Evolutionary conservation across 2,888 invertebrate genomes (phyloP).

Genomic region (Aplocera efformata): DNA sequence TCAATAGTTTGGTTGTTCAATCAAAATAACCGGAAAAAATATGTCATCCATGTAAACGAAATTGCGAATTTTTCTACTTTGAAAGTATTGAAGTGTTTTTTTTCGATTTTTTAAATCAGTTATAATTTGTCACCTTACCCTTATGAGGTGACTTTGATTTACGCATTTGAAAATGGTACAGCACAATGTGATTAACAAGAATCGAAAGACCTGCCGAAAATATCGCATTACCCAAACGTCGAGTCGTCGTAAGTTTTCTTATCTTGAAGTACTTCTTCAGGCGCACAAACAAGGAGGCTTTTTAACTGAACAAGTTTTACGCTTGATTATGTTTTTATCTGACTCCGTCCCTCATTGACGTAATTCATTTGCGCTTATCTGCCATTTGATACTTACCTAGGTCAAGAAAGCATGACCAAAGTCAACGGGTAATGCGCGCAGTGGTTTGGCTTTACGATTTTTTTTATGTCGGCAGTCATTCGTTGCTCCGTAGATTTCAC

Average conservation of each 20-base stretch:
- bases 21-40: no score
- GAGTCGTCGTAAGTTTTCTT: constrained; percentile 11
- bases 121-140: no score
- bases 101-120: no score
- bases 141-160: no score
- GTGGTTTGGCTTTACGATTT: constrained; percentile 28
- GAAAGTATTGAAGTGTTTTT: no score
- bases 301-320: background rate
- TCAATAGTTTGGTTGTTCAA: no score
- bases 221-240: constrained; percentile 18
- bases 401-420: constrained; percentile 45
- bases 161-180: no score
- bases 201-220: no score
- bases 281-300: background rate
- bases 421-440: constrained; percentile 29
- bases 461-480: constrained; percentile 29
- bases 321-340: background rate
- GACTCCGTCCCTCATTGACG: constrained; percentile 5
- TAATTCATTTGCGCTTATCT: constrained; percentile 21
- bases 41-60: no score
- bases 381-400: constrained; percentile 35
- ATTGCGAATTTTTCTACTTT: no score
- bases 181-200: no score
- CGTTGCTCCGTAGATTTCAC: constrained; percentile 28
- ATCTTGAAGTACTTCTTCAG: constrained; percentile 5